These are phyloP conservation scores for Rousettus leschenaultii DNA, from an alignment of 2,113 vertebrate species.

Conservation along the genomic window DNA sequence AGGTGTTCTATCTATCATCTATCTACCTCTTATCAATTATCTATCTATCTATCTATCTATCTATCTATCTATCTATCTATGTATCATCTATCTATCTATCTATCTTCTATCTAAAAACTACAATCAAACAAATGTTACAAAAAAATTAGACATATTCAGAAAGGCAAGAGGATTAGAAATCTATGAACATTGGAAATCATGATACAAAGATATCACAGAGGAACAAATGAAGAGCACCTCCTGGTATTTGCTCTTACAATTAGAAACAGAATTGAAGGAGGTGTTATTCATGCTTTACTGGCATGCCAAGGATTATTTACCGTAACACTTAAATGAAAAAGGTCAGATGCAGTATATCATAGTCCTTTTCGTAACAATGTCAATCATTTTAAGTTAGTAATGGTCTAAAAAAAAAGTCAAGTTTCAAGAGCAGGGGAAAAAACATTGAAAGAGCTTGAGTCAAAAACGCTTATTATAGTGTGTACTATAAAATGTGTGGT, in stretches of 20 bases:
- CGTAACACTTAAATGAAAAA: background rate
- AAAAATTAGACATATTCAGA: background rate
- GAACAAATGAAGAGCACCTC: background rate
- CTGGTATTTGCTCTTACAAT: background rate
- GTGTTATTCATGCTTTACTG: background rate
- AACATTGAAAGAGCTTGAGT: background rate
- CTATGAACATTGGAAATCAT: background rate
- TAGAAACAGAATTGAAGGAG: background rate
- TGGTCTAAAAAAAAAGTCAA: background rate
- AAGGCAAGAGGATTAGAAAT: background rate
- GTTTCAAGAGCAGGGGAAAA: background rate
- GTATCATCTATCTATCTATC: no score
- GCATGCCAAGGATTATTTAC: background rate
- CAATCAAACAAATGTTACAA: background rate
- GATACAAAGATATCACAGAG: background rate
- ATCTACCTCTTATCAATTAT: background rate
- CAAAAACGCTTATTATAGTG: background rate
- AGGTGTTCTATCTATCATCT: background rate
- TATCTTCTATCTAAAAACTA: background rate
- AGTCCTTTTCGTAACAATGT: slow-evolving; percentile 1
- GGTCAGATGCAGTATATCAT: background rate
- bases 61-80: no score
- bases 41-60: no score
- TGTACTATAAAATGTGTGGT: background rate
- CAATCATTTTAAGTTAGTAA: slow-evolving; percentile 32